Evolutionary conservation across 2,888 invertebrate species (phyloP).

Genomic region (Caenorhabditis angaria): DNA sequence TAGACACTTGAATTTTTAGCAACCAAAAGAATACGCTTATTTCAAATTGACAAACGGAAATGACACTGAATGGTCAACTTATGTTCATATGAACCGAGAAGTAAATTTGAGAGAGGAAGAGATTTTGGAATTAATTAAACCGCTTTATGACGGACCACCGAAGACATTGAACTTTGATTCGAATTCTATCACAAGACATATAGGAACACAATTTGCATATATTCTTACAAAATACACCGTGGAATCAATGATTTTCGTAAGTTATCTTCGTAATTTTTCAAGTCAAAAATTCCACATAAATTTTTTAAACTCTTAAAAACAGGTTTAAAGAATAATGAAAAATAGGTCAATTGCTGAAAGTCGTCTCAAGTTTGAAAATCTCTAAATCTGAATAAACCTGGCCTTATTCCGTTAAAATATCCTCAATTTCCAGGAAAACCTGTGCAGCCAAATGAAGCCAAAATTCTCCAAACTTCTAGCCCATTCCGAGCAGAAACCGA

Average conservation of each 20-base stretch:
- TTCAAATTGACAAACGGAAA: slow-evolving; percentile 16
- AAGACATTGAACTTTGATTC: slow-evolving; percentile 16
- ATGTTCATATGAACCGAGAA: slow-evolving; percentile 28
- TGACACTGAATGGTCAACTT: slow-evolving; percentile 26
- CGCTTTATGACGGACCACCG: slow-evolving; percentile 28
- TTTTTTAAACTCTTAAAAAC: not conserved
- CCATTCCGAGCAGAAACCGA: slow-evolving; percentile 15
- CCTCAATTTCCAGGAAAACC: slow-evolving; percentile 22
- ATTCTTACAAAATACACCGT: slow-evolving; percentile 18
- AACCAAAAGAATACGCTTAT: slow-evolving; percentile 33
- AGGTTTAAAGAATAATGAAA: too few species aligned
- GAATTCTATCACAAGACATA: slow-evolving; percentile 32
- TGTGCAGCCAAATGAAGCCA: slow-evolving; percentile 41
- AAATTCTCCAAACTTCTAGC: slow-evolving; percentile 29
- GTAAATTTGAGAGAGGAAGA: slow-evolving; percentile 32
- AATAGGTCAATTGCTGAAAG: too few species aligned
- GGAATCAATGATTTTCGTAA: slow-evolving; percentile 29
- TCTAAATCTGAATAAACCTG: not conserved
- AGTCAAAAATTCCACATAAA: too few species aligned
- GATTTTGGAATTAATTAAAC: slow-evolving; percentile 32
- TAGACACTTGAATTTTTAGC: slow-evolving; percentile 12
- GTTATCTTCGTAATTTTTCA: slow-evolving; percentile 5
- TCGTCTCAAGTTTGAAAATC: not conserved
- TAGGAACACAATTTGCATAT: slow-evolving; percentile 31
- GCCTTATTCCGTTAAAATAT: not conserved